phyloP scores from a whole-genome alignment of 2,888 invertebrate genomes.

The Antitype chi region DNA sequence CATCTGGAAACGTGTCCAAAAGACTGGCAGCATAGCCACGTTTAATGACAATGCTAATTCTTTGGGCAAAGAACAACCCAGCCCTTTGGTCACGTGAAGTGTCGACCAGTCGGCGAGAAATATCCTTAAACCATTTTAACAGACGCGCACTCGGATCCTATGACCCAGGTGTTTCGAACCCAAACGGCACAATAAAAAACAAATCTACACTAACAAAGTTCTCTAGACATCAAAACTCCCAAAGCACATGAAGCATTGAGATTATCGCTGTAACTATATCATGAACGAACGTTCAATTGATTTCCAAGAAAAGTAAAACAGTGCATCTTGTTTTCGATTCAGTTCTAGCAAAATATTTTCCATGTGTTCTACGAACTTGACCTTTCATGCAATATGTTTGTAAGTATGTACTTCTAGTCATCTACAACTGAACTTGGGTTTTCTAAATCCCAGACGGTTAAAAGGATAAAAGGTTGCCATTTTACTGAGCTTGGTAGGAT shows the following conservation, averaged over 20 bases:
- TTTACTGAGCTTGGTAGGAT: neutral
- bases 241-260: slow-evolving; percentile 53
- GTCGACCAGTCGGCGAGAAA: too few species aligned
- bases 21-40: too few species aligned
- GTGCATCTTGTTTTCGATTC: slow-evolving; percentile 77
- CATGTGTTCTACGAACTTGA: slow-evolving; percentile 75
- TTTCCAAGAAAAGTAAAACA: slow-evolving; percentile 76
- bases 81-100: too few species aligned
- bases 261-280: slow-evolving; percentile 52
- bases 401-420: neutral
- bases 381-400: slow-evolving; percentile 63
- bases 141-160: too few species aligned
- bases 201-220: neutral
- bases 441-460: neutral
- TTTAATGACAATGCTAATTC: too few species aligned
- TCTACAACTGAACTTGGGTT: neutral
- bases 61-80: too few species aligned
- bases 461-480: neutral
- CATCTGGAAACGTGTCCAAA: too few species aligned
- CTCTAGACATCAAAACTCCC: slow-evolving; percentile 42
- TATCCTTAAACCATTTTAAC: too few species aligned
- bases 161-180: too few species aligned
- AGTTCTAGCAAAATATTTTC: slow-evolving; percentile 70
- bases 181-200: neutral
- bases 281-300: slow-evolving; percentile 59